Conservation (phyloP, 2,797 vertebrate species). For the Periparus ater region DNA sequence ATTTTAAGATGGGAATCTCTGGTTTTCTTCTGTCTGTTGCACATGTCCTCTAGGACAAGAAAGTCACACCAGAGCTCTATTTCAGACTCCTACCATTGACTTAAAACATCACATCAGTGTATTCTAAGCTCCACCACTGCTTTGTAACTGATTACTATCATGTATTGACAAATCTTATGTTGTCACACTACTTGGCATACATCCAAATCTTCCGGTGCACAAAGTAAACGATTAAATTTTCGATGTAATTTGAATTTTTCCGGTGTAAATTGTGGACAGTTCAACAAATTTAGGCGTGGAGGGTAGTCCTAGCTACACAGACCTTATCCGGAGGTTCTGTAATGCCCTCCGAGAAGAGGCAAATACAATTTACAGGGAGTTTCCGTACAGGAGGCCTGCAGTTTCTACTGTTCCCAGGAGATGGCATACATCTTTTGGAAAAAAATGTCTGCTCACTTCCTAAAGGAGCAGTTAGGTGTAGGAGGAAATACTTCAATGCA, state of each 20-base stretch:
- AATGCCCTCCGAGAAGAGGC: not conserved
- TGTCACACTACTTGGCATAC: not conserved
- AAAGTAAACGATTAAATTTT: not conserved
- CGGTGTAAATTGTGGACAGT: not conserved
- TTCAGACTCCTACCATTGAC: not conserved
- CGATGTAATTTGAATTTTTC: not conserved
- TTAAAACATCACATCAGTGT: not conserved
- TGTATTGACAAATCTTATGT: not conserved
- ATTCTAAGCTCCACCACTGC: not conserved
- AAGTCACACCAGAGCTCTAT: not conserved
- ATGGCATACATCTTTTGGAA: slow-evolving; percentile 55
- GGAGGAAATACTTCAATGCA: slow-evolving; percentile 6
- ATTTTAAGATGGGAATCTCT: not conserved
- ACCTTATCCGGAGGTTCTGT: not conserved
- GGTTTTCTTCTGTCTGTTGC: not conserved
- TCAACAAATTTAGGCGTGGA: not conserved
- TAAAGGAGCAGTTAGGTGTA: not conserved
- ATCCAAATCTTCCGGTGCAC: not conserved
- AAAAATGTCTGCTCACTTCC: not conserved
- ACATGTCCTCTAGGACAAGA: not conserved
- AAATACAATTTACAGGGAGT: not conserved
- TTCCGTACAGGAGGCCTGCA: not conserved
- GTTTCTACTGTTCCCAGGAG: slow-evolving; percentile 54
- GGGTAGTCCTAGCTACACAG: not conserved
- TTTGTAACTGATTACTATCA: not conserved